phyloP scores from a whole-genome alignment of 2,113 vertebrate species.

The Callaeas wilsoni region DNA sequence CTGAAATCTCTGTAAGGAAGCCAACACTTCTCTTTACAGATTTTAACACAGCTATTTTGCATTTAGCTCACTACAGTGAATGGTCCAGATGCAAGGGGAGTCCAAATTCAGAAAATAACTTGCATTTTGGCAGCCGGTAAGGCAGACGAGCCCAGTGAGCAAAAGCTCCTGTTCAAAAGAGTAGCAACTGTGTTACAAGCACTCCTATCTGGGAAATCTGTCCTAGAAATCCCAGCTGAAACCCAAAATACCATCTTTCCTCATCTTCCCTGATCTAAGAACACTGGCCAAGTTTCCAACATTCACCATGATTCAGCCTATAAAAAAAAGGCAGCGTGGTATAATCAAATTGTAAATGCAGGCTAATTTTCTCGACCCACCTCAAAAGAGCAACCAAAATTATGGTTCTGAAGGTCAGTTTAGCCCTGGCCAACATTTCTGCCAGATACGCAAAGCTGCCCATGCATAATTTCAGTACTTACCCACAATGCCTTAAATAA shows the following conservation, averaged over 20 bases:
- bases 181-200: neutral
- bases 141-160: neutral
- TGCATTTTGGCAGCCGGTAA: neutral
- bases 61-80: neutral
- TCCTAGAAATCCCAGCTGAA: neutral
- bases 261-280: neutral
- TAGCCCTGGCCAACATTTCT: neutral
- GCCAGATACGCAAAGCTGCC: neutral
- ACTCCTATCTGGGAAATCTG: neutral
- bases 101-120: neutral
- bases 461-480: neutral
- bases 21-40: neutral
- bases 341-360: neutral
- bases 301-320: neutral
- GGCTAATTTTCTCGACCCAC: neutral
- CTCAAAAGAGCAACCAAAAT: conserved; percentile 2
- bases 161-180: neutral
- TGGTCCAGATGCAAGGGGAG: neutral
- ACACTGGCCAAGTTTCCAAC: neutral
- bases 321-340: neutral
- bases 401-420: neutral
- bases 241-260: neutral
- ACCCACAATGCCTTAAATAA: neutral
- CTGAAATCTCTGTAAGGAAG: neutral
- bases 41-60: neutral